These are phyloP conservation scores for Anhinga anhinga DNA, from an alignment of 2,113 vertebrate species.

Conservation along the genomic window DNA sequence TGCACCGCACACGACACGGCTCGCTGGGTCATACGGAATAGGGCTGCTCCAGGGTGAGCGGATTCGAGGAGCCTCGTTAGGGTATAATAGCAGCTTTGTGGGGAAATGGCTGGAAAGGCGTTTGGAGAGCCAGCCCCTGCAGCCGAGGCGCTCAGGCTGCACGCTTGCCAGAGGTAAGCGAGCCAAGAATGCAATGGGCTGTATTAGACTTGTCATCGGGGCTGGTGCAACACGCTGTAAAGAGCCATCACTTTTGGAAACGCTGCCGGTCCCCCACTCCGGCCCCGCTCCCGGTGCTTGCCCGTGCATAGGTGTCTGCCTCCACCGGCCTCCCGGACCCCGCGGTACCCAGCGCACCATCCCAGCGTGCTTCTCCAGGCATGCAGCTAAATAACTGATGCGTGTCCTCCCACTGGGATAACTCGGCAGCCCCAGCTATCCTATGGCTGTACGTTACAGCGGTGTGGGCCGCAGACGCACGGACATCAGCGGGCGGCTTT, in stretches of 20 bases:
- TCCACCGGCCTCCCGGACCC: accelerated
- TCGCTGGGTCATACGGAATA: neutral
- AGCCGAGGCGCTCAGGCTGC: neutral
- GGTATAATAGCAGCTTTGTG: neutral
- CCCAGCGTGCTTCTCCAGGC: neutral
- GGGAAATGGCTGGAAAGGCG: neutral
- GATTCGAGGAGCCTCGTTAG: neutral
- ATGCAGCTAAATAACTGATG: neutral
- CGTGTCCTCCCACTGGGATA: neutral
- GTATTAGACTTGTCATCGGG: neutral
- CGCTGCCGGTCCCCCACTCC: neutral
- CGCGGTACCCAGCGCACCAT: accelerated
- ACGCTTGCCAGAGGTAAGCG: neutral
- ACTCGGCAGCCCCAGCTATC: neutral
- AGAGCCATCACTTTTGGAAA: neutral
- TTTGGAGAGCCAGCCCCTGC: neutral
- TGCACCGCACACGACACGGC: accelerated
- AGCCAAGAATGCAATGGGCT: neutral
- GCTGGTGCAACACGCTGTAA: neutral
- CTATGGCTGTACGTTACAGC: accelerated
- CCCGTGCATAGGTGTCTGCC: too few relatives aligned
- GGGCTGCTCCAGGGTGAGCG: neutral
- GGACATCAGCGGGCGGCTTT: neutral
- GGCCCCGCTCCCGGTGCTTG: neutral
- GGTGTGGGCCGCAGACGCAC: accelerated